Evolutionary conservation across 2,113 vertebrate species (phyloP), one percentile per base, ranked within the genome.

Genomic region (Pseudopipra pipra): DNA sequence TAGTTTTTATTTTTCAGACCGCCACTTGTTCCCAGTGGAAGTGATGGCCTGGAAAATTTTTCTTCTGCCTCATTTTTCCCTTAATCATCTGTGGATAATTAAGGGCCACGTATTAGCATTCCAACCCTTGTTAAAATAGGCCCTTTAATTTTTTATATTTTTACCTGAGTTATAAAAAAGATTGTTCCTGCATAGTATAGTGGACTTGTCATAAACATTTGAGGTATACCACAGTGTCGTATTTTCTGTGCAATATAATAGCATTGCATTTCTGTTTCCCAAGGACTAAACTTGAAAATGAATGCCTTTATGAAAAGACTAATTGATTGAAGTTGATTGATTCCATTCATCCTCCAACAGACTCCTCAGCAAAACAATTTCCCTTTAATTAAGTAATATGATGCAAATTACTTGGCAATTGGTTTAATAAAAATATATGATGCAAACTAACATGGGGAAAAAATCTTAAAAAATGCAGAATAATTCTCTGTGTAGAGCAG

Each of bases 351-450:
- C 82, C 41, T 93, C 85, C 61, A 85, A 72, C 72, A 88, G 78
- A 7, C 49, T 84, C 44, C 67, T 91, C 44, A 56, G 68, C 75
- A 94, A 95, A 94, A 96, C 77, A 93, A 91, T 91, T 91, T 92
- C 41, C 43, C 44, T 84, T 87, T 89, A 89, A 96, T 96, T 97
- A 96, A 85, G 63, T n/a, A 71, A 61, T 89, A 59, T 89, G 55
- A 94, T 83, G 78, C 86, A 95, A 94, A 95, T 94, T 90, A 94
- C 44, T 67, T 87, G 47, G 87, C 80, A 77, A 71, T 91, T 93
- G 71, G 76, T 76, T 95, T 93, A 85, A 91, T 88, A 93, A 95
- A 95, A 94, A 92, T 87, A 89, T 65, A 93, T 89, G 55, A 92
- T 91, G 67, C 87, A 91, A 93, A 85, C 83, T 84, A 93, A 80